A percentile compares a stretch with the other conserved stretches of the same genome.
phyloP scores from a whole-genome alignment of 2,797 vertebrate species.

The Sebastiscus tertius region DNA sequence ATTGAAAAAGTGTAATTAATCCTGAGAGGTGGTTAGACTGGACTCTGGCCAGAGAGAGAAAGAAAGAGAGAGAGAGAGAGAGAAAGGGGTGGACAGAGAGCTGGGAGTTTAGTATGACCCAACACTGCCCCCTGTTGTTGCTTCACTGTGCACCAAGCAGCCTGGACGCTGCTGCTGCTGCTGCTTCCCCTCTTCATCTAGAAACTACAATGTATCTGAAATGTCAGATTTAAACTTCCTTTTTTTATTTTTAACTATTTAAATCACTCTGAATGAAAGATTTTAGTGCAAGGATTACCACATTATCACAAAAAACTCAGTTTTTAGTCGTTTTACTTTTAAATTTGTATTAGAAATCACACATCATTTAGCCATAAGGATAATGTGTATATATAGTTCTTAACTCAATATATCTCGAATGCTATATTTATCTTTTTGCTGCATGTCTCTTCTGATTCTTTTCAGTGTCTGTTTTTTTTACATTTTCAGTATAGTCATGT shows the following conservation, averaged over 20 bases:
- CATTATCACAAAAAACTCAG: neutral
- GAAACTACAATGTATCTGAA: neutral
- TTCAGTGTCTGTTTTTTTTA: constrained; percentile 53
- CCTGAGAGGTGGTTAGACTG: constrained; percentile 81
- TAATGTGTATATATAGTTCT: no score
- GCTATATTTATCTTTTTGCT: neutral
- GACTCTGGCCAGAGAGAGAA: constrained; percentile 78
- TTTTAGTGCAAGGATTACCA: neutral
- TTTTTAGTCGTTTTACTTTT: neutral
- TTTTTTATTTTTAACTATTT: neutral
- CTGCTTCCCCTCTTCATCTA: neutral
- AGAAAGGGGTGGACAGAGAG: constrained; percentile 36
- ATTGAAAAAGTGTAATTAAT: constrained; percentile 91
- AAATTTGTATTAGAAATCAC: neutral
- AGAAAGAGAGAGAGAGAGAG: neutral
- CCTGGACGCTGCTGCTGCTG: neutral
- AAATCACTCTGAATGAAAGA: neutral
- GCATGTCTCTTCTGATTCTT: constrained; percentile 5
- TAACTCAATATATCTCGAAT: neutral
- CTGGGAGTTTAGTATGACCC: constrained; percentile 64
- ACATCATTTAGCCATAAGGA: neutral
- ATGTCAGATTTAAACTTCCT: neutral
- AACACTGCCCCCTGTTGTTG: constrained; percentile 86
- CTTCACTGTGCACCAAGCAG: neutral
- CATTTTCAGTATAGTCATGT: constrained; percentile 66